Conservation (phyloP, 2,113 vertebrate genomes). For the Antechinus stuartii region DNA sequence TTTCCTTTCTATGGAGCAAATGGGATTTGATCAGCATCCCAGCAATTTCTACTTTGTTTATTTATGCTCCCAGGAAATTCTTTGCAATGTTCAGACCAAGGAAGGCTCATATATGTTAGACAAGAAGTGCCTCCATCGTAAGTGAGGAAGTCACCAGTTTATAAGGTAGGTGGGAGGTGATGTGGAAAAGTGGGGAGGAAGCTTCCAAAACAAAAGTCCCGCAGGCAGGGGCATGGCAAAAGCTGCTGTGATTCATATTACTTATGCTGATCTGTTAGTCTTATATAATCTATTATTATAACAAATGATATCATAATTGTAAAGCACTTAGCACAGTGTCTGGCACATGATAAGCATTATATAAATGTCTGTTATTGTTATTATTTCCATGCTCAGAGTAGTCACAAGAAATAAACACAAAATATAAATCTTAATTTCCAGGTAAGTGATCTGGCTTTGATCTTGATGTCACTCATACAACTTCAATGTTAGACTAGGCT, state of each 20-base stretch:
- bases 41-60: not conserved
- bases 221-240: not conserved
- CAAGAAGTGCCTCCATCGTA: not conserved
- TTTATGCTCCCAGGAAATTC: not conserved
- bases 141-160: not conserved
- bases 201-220: not conserved
- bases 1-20: not conserved
- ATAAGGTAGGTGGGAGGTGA: not conserved
- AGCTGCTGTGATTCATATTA: not conserved
- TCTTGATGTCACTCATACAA: constrained; percentile 61
- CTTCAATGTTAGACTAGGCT: constrained; percentile 43
- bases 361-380: not conserved
- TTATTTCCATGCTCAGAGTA: not conserved
- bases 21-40: too few relatives aligned
- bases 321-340: not conserved
- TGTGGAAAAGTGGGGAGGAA: not conserved
- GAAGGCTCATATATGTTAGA: not conserved
- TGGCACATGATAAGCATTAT: not conserved
- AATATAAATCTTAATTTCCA: constrained; percentile 72
- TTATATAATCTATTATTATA: not conserved
- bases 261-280: not conserved
- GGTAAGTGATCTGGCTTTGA: constrained; percentile 64
- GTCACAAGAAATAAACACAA: constrained; percentile 66
- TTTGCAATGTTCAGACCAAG: not conserved
- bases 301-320: not conserved